Evolutionary conservation across 64 coral and sea anemone species (phyloP).

Genomic region (Stichodactyla mertensii): DNA sequence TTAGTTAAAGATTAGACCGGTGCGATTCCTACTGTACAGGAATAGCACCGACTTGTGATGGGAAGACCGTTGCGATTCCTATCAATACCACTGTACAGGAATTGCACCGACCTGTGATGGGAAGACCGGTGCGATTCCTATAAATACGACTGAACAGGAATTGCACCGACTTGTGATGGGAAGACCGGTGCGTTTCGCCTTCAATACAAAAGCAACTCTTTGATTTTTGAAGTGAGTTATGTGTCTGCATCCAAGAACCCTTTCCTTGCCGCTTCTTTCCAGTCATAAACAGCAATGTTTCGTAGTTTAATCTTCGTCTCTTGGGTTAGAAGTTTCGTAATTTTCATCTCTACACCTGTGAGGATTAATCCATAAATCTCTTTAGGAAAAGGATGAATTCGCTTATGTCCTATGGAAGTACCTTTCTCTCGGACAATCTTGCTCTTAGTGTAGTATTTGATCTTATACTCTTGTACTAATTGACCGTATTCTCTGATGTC

Average conservation of each 20-base stretch:
- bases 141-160: too few species aligned
- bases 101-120: too few species aligned
- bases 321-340: conserved; percentile 11
- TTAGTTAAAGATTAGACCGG: too few species aligned
- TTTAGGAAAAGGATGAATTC: conserved; percentile 55
- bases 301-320: conserved; percentile 5
- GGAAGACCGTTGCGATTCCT: too few species aligned
- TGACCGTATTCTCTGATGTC: conserved; percentile 27
- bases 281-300: conserved; percentile 46
- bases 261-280: conserved; percentile 19
- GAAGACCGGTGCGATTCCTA: too few species aligned
- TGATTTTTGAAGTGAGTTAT: neutral
- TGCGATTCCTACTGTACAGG: too few species aligned
- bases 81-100: too few species aligned
- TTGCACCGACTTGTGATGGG: too few species aligned
- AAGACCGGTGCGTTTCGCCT: neutral
- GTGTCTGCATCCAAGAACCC: neutral
- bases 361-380: neutral
- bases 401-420: conserved; percentile 53
- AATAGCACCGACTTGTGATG: too few species aligned
- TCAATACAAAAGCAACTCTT: neutral
- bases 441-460: conserved; percentile 10
- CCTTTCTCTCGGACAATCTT: neutral
- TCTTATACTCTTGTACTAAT: conserved; percentile 30
- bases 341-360: conserved; percentile 11